phyloP scores from a whole-genome alignment of 2,888 invertebrate genomes.

The Deroplatys truncata region DNA sequence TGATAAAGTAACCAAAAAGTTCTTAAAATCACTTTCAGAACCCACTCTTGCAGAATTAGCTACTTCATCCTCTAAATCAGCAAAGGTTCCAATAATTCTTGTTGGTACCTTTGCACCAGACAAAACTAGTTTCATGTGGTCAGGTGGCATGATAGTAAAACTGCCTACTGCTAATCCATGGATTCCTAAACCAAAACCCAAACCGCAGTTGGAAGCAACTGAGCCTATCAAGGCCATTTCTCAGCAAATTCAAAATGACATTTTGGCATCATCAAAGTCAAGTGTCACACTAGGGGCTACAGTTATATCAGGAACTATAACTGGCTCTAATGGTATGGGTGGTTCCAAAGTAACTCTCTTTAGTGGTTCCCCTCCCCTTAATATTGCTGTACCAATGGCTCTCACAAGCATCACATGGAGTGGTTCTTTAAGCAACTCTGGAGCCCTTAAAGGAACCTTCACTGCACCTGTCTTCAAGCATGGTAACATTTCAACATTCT shows the following conservation, averaged over 20 bases:
- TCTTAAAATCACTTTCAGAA: neutral
- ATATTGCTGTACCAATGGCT: neutral
- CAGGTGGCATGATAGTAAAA: slow-evolving; percentile 26
- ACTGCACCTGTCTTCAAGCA: neutral
- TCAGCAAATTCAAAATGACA: neutral
- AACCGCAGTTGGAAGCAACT: neutral
- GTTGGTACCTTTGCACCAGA: slow-evolving; percentile 20
- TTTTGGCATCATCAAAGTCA: neutral
- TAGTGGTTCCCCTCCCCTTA: neutral
- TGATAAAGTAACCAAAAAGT: neutral
- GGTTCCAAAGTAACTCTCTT: neutral
- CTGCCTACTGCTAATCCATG: neutral
- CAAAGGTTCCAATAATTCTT: slow-evolving; percentile 18
- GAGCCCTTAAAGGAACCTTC: neutral
- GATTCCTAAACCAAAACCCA: neutral
- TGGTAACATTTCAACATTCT: neutral
- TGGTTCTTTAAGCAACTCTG: neutral
- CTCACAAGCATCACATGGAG: neutral
- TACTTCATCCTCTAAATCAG: neutral
- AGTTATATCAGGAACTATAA: neutral
- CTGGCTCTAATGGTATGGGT: neutral
- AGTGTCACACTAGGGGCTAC: neutral
- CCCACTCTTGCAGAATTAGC: neutral
- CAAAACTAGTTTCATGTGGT: slow-evolving; percentile 23
- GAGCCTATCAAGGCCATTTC: neutral